Evolutionary conservation across 2,888 invertebrate genomes (phyloP).

Genomic region (Drosophila siamana): DNA sequence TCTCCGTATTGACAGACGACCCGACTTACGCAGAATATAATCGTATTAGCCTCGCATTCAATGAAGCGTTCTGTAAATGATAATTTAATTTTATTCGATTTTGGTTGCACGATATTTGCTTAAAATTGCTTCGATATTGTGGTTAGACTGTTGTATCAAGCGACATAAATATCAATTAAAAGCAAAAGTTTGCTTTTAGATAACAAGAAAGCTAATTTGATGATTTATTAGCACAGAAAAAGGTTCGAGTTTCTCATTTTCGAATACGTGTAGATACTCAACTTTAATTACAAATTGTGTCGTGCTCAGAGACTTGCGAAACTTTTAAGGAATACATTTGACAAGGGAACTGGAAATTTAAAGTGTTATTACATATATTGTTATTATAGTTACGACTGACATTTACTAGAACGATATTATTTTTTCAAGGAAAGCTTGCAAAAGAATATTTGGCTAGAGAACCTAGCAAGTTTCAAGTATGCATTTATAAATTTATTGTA

Average conservation of each 20-base stretch:
- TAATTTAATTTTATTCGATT: slow-evolving; percentile 40
- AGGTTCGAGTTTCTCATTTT: background rate
- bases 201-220: slow-evolving; percentile 48
- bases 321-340: slow-evolving; percentile 6
- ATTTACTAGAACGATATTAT: background rate
- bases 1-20: slow-evolving; percentile 18
- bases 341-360: background rate
- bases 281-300: slow-evolving; percentile 8
- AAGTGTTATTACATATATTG: background rate
- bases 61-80: slow-evolving; percentile 56
- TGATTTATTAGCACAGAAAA: slow-evolving; percentile 40
- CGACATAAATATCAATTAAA: slow-evolving; percentile 67
- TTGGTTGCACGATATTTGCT: background rate
- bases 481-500: background rate
- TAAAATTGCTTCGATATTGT: slow-evolving; percentile 32
- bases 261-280: background rate
- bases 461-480: too few relatives aligned
- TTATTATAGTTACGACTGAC: background rate
- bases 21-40: slow-evolving; percentile 45
- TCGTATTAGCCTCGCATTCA: slow-evolving; percentile 64
- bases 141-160: slow-evolving; percentile 11
- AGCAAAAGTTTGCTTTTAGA: slow-evolving; percentile 48
- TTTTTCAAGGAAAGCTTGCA: too few relatives aligned
- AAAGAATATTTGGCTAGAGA: too few relatives aligned
- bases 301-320: slow-evolving; percentile 29